Evolutionary conservation across 2,113 vertebrate species (phyloP).

Genomic region (Salvelinus fontinalis): DNA sequence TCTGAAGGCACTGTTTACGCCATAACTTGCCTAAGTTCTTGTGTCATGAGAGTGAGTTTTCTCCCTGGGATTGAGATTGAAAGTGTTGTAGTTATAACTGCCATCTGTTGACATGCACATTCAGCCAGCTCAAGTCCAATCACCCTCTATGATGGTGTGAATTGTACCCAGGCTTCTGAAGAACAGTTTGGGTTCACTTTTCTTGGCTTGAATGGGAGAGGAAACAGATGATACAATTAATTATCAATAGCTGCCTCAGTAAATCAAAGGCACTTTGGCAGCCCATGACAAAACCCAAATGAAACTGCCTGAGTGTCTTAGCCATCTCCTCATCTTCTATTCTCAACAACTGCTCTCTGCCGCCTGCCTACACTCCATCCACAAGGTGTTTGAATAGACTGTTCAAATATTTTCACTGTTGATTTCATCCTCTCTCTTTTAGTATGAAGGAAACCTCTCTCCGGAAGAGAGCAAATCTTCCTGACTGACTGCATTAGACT

Average conservation of each 20-base stretch:
- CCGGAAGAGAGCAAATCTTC: slow-evolving; percentile 44
- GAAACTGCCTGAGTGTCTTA: slow-evolving; percentile 58
- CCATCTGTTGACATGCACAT: slow-evolving; percentile 71
- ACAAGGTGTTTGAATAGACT: slow-evolving; percentile 83
- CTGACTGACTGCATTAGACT: slow-evolving; percentile 62
- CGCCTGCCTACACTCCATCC: slow-evolving; percentile 67
- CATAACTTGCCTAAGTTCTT: slow-evolving; percentile 55
- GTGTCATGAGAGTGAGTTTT: slow-evolving; percentile 42
- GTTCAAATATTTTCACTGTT: slow-evolving; percentile 83
- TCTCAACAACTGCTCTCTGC: slow-evolving; percentile 82
- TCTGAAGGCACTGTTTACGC: neutral
- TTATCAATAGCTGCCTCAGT: slow-evolving; percentile 80
- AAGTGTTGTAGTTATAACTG: slow-evolving; percentile 60
- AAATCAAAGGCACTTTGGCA: slow-evolving; percentile 82
- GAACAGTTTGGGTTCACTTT: slow-evolving; percentile 72
- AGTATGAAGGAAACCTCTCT: slow-evolving; percentile 56
- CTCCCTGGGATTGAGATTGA: slow-evolving; percentile 51
- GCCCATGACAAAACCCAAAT: slow-evolving; percentile 62
- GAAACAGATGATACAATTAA: slow-evolving; percentile 84
- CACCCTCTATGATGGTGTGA: slow-evolving; percentile 58
- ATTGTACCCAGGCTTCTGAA: slow-evolving; percentile 68
- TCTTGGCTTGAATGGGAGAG: slow-evolving; percentile 72
- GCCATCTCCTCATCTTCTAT: slow-evolving; percentile 77
- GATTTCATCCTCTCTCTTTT: slow-evolving; percentile 46
- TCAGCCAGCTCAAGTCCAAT: slow-evolving; percentile 60